Base-by-base conservation (phyloP, 1,140 invertebrate genomes). In the Philopotamus ludificatus region DNA sequence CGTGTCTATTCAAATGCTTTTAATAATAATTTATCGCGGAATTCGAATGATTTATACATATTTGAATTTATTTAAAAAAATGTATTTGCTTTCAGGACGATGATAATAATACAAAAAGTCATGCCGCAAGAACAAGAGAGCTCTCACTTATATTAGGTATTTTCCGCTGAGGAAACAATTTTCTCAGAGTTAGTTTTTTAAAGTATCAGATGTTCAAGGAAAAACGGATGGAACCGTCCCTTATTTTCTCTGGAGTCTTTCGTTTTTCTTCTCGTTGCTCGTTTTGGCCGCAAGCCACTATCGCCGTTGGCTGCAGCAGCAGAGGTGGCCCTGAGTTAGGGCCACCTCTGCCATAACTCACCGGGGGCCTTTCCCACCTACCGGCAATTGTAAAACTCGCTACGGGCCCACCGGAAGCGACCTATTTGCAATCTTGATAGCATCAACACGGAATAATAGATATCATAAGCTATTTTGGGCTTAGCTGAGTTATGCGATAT, bases 361-460 rank as follows among this genome's bases (percentile, higher is more conserved):
- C 44, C 44, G 4, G 10, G 8, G 44, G 7, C 18, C 44, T 9
- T 47, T 47, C 15, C 44, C 44, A 47, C 44, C 44, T 47, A n/a
- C 18, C 44, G 28, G 28, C 4, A 7, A 34, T 34, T 34, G 28
- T 34, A 34, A 34, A 34, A 34, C 12, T 34, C 7, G n/a, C 25
- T 15, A 21, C 21, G 21, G 28, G 28, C 28, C 22, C 22, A 25
- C 22, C 51, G 51, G 51, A 54, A 54, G 51, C 22, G 23, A 21
- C 34, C 28, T 58, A 41, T 58, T 58, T 44, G 55, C 23, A 55
- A 34, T 44, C 21, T n/a, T 21, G 39, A 58, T 58, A 44, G 12
- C 34, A 58, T 58, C 41, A 39, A 44, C 16, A 12, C 2, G 7
- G 41, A 23, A 41, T 26, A 47, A 47, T 47, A 47, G 10, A 47